Conservation (phyloP, 2,888 invertebrate species). For the Caenorhabditis doughertyi region DNA sequence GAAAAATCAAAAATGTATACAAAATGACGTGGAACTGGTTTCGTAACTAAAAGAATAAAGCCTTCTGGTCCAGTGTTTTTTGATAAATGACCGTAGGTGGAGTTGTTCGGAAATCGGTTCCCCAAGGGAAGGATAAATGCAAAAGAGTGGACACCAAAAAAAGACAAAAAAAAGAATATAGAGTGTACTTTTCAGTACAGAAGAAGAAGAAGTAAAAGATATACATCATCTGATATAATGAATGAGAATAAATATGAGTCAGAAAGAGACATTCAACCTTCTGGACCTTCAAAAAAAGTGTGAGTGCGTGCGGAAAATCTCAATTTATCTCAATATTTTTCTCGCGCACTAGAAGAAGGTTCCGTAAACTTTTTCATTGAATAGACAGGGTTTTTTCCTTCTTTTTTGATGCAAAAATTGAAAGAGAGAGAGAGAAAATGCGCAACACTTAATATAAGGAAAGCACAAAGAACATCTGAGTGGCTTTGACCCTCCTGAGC, state of each 20-base stretch:
- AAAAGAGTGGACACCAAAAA: slow-evolving; percentile 10
- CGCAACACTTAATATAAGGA: slow-evolving; percentile 43
- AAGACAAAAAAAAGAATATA: background rate
- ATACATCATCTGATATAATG: slow-evolving; percentile 37
- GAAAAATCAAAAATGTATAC: background rate
- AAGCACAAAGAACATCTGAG: slow-evolving; percentile 58
- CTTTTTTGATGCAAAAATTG: slow-evolving; percentile 28
- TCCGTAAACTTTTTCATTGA: slow-evolving; percentile 53
- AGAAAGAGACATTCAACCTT: background rate
- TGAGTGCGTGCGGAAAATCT: slow-evolving; percentile 53
- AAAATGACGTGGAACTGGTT: slow-evolving; percentile 12
- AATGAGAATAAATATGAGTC: slow-evolving; percentile 27
- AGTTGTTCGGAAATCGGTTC: slow-evolving; percentile 54
- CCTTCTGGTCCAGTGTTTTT: slow-evolving; percentile 14
- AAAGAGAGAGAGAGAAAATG: slow-evolving; percentile 21
- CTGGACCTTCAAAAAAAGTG: slow-evolving; percentile 6
- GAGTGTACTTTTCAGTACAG: slow-evolving; percentile 11
- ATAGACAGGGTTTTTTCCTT: slow-evolving; percentile 45
- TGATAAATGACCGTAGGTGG: slow-evolving; percentile 60
- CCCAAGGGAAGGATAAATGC: slow-evolving; percentile 7
- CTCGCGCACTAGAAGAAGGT: slow-evolving; percentile 46
- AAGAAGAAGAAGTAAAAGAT: background rate
- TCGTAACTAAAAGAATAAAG: slow-evolving; percentile 38
- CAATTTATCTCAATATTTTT: slow-evolving; percentile 53
- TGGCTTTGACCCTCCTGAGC: slow-evolving; percentile 28